Conservation (phyloP, 2,113 vertebrate species). For the Gobius niger region DNA sequence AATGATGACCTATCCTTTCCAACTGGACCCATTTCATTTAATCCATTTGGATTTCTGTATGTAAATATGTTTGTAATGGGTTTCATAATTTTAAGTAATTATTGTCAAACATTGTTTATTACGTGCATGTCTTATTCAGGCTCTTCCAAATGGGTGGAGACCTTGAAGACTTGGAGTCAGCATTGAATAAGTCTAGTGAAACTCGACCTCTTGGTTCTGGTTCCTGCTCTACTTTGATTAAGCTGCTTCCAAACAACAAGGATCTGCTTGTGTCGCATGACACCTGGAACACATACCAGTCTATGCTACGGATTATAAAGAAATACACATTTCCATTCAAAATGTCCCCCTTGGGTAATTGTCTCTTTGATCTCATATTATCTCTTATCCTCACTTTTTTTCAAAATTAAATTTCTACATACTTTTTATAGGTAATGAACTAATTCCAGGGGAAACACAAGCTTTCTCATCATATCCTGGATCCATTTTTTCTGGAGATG, state of each 20-base stretch:
- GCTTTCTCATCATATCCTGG: constrained; percentile 94
- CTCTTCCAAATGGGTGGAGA: constrained; percentile 90
- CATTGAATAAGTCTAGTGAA: constrained; percentile 82
- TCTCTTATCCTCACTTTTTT: background rate
- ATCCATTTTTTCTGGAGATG: constrained; percentile 90
- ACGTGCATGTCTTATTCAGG: constrained; percentile 59
- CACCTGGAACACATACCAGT: constrained; percentile 90
- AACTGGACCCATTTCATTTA: constrained; percentile 71
- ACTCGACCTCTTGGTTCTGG: constrained; percentile 79
- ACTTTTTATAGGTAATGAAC: constrained; percentile 58
- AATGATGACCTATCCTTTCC: constrained; percentile 79
- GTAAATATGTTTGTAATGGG: constrained; percentile 38
- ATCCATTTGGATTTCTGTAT: constrained; percentile 92
- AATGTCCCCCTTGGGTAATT: constrained; percentile 72
- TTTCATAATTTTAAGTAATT: background rate
- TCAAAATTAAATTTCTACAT: background rate
- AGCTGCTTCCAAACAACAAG: constrained; percentile 83
- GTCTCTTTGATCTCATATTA: background rate
- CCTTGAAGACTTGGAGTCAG: constrained; percentile 88
- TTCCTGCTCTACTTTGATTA: constrained; percentile 93
- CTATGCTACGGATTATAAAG: constrained; percentile 92
- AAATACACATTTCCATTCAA: constrained; percentile 87
- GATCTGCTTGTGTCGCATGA: constrained; percentile 92
- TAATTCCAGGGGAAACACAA: constrained; percentile 79
- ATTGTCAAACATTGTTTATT: background rate